Percentiles rank a stretch among this genome's conserved stretches.
phyloP scores from a whole-genome alignment of 2,113 vertebrate species.

The Dicentrarchus labrax region DNA sequence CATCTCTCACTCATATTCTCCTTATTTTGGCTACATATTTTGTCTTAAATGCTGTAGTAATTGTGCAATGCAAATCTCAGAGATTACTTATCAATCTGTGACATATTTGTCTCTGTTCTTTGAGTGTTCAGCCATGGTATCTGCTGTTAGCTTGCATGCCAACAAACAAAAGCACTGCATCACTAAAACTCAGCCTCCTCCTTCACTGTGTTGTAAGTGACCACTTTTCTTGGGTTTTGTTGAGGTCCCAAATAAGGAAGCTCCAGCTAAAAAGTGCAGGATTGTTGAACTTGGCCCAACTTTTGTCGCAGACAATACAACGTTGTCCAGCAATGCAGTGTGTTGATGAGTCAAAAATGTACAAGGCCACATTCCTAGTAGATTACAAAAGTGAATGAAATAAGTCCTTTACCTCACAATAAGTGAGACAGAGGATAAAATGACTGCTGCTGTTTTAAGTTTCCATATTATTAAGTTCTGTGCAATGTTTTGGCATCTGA shows the following conservation, averaged over 20 bases:
- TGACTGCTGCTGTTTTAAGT: not conserved
- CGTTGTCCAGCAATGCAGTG: not conserved
- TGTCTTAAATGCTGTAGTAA: not conserved
- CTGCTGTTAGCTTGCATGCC: not conserved
- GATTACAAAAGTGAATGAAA: not conserved
- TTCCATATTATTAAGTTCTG: not conserved
- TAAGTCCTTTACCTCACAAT: not conserved
- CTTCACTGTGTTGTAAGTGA: too few species aligned
- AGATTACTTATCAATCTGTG: not conserved
- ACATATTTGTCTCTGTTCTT: not conserved
- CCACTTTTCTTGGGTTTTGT: too few species aligned
- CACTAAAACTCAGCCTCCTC: not conserved
- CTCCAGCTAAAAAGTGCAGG: not conserved
- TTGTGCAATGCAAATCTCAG: not conserved
- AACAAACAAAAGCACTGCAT: too few species aligned
- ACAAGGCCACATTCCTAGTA: conserved; percentile 13
- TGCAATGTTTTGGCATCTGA: not conserved
- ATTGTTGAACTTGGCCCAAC: not conserved
- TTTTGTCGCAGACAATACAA: not conserved
- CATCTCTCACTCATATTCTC: not conserved
- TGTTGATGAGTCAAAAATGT: not conserved
- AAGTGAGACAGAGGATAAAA: not conserved
- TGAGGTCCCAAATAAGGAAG: too few species aligned
- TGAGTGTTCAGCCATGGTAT: not conserved
- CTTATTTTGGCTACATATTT: conserved; percentile 9